Percentiles rank a stretch among this genome's conserved stretches.
These are phyloP conservation scores for Lasioglossum malachurum DNA, from an alignment of 2,888 invertebrate species.

Conservation along the genomic window DNA sequence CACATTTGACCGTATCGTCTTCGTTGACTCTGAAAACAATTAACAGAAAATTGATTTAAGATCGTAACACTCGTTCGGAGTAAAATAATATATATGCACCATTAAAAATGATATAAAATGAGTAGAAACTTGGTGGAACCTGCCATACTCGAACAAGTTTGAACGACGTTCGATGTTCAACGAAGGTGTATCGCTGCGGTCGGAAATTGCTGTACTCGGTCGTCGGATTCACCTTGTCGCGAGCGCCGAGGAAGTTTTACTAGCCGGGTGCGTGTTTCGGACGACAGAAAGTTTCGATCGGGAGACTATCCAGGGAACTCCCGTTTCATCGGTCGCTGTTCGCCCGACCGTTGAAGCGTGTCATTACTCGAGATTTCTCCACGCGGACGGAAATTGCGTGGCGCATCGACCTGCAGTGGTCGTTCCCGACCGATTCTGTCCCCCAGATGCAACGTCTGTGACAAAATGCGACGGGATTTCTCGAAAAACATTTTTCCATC, in stretches of 20 bases:
- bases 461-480: not conserved
- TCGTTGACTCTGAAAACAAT: not conserved
- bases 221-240: constrained; percentile 4
- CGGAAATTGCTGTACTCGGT: not conserved
- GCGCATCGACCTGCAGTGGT: constrained; percentile 26
- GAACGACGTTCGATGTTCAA: too few relatives aligned
- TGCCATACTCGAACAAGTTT: too few relatives aligned
- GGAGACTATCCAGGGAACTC: constrained; percentile 27
- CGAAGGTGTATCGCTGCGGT: not conserved
- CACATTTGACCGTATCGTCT: not conserved
- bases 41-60: not conserved
- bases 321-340: constrained; percentile 28
- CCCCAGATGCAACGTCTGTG: not conserved
- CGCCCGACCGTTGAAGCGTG: constrained; percentile 52
- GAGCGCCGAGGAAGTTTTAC: constrained; percentile 7
- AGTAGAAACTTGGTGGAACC: too few relatives aligned
- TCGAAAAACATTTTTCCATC: not conserved
- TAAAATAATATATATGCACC: too few relatives aligned
- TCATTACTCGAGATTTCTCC: constrained; percentile 58
- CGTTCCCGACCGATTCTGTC: constrained; percentile 20
- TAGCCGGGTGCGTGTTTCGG: constrained; percentile 10
- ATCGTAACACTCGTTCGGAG: too few relatives aligned
- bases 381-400: constrained; percentile 55
- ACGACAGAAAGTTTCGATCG: constrained; percentile 40
- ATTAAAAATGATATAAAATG: too few relatives aligned